These are phyloP conservation scores for Tricholaema leucomelas DNA, from an alignment of 2,113 vertebrate genomes.

Conservation along the genomic window DNA sequence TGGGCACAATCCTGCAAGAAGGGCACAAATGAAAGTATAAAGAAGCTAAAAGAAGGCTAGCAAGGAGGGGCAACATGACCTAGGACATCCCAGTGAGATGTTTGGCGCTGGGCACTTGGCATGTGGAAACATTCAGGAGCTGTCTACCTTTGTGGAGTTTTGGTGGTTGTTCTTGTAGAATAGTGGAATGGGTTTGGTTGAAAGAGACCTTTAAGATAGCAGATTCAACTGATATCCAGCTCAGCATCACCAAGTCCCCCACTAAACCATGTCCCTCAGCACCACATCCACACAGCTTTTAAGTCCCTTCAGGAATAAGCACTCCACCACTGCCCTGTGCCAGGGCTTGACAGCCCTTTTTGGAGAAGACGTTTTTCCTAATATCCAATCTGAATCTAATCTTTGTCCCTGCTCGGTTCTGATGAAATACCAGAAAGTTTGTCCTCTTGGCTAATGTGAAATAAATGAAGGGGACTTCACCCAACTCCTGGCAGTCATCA, in stretches of 20 bases:
- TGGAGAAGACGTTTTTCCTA: background rate
- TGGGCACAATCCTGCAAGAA: background rate
- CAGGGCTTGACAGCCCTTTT: background rate
- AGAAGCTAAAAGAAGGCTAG: background rate
- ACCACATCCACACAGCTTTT: background rate
- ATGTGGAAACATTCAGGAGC: background rate
- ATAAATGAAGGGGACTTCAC: background rate
- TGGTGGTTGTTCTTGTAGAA: background rate
- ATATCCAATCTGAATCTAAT: background rate
- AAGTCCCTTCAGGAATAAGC: background rate
- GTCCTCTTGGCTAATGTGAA: rapidly evolving
- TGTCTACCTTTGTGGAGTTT: background rate
- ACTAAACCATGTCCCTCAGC: background rate
- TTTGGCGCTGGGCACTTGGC: background rate
- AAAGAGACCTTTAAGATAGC: background rate
- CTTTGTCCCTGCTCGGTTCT: background rate
- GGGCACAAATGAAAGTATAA: background rate
- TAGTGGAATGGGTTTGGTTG: background rate
- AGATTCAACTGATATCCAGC: background rate
- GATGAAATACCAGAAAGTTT: background rate
- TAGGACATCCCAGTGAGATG: background rate
- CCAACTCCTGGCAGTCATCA: background rate
- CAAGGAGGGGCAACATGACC: rapidly evolving
- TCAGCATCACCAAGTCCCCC: background rate
- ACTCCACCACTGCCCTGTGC: background rate